Percentiles rank a stretch among this genome's conserved stretches.
These are phyloP conservation scores for Hippoglossus stenolepis DNA, from an alignment of 2,113 vertebrate genomes.

Conservation along the genomic window DNA sequence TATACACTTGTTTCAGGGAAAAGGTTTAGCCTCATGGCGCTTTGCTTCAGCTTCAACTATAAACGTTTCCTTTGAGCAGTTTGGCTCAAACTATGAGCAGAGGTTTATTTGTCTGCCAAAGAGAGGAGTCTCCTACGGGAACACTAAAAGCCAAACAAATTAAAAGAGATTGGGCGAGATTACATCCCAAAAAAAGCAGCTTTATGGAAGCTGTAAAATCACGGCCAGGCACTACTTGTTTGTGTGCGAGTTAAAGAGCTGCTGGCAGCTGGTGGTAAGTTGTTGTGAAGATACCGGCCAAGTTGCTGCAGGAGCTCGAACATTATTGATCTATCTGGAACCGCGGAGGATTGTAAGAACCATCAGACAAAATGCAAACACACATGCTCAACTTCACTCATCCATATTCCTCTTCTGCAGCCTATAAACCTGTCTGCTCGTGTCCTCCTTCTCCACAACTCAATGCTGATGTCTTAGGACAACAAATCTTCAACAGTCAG, in stretches of 20 bases:
- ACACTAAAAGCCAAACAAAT: constrained; percentile 66
- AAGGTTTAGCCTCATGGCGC: constrained; percentile 22
- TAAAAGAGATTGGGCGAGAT: constrained; percentile 63
- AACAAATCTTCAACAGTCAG: constrained; percentile 6
- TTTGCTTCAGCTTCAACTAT: constrained; percentile 23
- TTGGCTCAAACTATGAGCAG: constrained; percentile 48
- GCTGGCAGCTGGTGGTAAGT: constrained; percentile 34
- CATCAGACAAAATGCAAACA: neutral
- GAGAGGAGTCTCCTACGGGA: constrained; percentile 58
- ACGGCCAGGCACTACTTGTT: constrained; percentile 41
- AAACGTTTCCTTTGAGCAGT: constrained; percentile 50
- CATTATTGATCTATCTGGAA: constrained; percentile 44
- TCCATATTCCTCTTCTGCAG: neutral
- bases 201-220: constrained; percentile 59
- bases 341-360: neutral
- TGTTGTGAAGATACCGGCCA: constrained; percentile 34
- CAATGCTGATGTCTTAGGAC: neutral
- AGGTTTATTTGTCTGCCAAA: constrained; percentile 54
- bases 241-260: constrained; percentile 51
- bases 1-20: constrained; percentile 39
- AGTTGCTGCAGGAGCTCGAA: constrained; percentile 34
- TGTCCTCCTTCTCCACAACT: neutral
- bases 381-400: neutral
- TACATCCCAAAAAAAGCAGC: constrained; percentile 36
- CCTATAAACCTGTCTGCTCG: neutral